Percentiles rank a stretch among this genome's conserved stretches.
Evolutionary conservation across 2,888 invertebrate species (phyloP).

Genomic region (Hemaris fuciformis): DNA sequence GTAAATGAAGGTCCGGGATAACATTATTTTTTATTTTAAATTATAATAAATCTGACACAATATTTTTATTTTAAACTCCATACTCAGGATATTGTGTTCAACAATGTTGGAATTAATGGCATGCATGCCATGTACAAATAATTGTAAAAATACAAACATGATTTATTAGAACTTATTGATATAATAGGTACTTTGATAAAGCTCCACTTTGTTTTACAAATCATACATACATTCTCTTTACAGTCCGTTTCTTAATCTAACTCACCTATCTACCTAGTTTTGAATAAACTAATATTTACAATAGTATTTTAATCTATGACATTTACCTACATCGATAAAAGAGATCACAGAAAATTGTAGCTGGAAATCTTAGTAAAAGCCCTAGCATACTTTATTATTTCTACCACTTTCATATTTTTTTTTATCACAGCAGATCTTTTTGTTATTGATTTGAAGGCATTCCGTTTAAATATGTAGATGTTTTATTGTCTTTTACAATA

Average conservation of each 20-base stretch:
- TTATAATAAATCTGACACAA: conserved; percentile 76
- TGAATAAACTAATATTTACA: conserved; percentile 69
- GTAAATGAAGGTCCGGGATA: conserved; percentile 37
- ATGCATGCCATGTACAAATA: conserved; percentile 66
- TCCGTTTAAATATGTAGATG: conserved; percentile 49
- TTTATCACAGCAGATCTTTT: conserved; percentile 77
- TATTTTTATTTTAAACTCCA: conserved; percentile 58
- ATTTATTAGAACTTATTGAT: conserved; percentile 69
- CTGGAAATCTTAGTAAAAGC: conserved; percentile 80
- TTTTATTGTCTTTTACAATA: conserved; percentile 62
- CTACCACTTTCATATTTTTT: conserved; percentile 75
- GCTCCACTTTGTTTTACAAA: conserved; percentile 81
- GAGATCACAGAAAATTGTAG: conserved; percentile 84
- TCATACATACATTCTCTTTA: conserved; percentile 78
- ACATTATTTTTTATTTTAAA: conserved; percentile 74
- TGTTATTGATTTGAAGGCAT: conserved; percentile 66
- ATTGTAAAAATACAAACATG: conserved; percentile 80
- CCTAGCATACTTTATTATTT: conserved; percentile 69
- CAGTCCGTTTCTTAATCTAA: conserved; percentile 70
- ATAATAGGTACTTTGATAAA: conserved; percentile 80
- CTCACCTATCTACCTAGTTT: conserved; percentile 34
- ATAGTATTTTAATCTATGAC: conserved; percentile 65
- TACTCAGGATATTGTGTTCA: conserved; percentile 64
- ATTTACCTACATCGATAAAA: conserved; percentile 78
- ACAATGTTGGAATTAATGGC: conserved; percentile 64